A percentile compares a stretch with the other conserved stretches of the same genome.
Conservation (phyloP, 2,797 vertebrate species). For the Galagoides demidoff region DNA sequence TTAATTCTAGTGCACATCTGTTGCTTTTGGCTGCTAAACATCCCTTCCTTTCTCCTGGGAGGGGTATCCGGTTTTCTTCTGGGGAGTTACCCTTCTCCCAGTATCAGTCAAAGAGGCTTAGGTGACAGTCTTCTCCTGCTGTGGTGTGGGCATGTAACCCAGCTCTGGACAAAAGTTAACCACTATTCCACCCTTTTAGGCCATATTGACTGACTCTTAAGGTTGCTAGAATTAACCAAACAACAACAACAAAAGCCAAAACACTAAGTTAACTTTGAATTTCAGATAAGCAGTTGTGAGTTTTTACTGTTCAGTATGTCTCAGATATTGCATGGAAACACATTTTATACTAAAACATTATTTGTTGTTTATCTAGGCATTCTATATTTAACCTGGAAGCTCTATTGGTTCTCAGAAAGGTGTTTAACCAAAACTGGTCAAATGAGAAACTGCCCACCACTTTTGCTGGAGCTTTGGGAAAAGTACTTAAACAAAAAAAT, state of each 20-base stretch:
- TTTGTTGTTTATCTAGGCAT: not conserved
- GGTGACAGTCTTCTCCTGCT: not conserved
- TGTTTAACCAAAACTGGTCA: not conserved
- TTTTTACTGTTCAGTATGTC: not conserved
- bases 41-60: not conserved
- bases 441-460: not conserved
- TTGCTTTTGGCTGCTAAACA: conserved; percentile 11
- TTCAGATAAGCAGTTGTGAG: not conserved
- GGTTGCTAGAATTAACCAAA: not conserved
- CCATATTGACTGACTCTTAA: not conserved
- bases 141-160: too few species aligned
- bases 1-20: conserved; percentile 47
- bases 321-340: not conserved
- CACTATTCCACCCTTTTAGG: not conserved
- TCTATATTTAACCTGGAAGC: not conserved
- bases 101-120: not conserved
- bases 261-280: not conserved
- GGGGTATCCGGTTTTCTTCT: not conserved
- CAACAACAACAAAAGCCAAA: not conserved
- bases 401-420: not conserved
- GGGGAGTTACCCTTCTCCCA: not conserved
- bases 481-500: not conserved
- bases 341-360: not conserved
- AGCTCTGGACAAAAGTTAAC: not conserved
- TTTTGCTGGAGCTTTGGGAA: not conserved